Evolutionary conservation across 2,113 vertebrate genomes (phyloP).

Genomic region (Donacobius atricapilla): DNA sequence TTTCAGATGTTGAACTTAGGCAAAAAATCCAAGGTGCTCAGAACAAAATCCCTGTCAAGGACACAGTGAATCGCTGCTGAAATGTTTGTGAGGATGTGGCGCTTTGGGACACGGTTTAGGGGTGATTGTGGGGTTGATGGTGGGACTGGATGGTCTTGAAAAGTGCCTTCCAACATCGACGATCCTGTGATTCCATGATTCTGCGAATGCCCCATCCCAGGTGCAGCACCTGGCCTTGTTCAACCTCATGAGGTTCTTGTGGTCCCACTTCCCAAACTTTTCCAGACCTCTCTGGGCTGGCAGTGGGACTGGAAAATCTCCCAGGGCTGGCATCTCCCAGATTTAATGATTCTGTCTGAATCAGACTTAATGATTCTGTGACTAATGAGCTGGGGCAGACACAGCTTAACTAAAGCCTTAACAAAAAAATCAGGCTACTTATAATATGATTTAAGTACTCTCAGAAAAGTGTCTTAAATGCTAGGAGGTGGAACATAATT

Average conservation of each 20-base stretch:
- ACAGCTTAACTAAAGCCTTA: neutral
- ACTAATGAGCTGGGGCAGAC: neutral
- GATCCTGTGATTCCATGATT: neutral
- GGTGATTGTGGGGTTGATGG: neutral
- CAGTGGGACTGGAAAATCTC: neutral
- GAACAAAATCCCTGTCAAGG: neutral
- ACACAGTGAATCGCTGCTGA: neutral
- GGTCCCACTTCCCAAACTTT: neutral
- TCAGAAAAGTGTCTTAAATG: neutral
- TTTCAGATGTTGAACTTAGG: neutral
- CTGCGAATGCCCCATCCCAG: neutral
- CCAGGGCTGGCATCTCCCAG: neutral
- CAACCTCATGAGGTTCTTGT: neutral
- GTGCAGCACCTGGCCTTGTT: neutral
- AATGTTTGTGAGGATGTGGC: neutral
- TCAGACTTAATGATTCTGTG: neutral
- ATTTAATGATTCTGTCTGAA: neutral
- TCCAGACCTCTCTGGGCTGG: neutral
- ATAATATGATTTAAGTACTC: neutral
- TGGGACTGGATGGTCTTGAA: neutral
- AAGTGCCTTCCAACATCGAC: neutral
- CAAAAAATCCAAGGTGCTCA: neutral
- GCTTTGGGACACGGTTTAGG: rapidly evolving
- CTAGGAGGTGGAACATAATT: neutral
- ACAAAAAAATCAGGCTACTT: neutral